Conservation (phyloP, 2,888 invertebrate species). For the Pachydiplax longipennis region DNA sequence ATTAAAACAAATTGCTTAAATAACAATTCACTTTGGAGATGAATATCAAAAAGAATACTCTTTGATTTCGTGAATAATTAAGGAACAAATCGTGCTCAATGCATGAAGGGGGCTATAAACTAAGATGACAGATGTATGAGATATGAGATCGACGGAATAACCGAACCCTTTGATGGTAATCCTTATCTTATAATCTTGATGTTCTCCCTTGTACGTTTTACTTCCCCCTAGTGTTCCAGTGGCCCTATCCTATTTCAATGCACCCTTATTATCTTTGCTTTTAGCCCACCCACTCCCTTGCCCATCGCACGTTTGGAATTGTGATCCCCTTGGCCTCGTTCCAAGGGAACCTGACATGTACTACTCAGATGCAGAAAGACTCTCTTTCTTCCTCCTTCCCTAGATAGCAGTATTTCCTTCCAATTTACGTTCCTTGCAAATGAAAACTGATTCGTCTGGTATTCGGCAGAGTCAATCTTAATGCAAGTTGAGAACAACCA, state of each 20-base stretch:
- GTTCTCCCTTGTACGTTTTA: background rate
- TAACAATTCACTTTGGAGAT: no score
- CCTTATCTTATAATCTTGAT: no score
- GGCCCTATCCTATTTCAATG: no score
- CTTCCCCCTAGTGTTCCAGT: background rate
- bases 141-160: no score
- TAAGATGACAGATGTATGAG: no score
- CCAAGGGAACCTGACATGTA: background rate
- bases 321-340: background rate
- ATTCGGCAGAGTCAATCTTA: background rate
- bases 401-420: background rate
- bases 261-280: background rate
- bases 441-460: background rate
- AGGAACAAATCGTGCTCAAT: no score
- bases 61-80: no score
- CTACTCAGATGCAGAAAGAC: background rate
- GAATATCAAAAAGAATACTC: no score
- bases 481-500: background rate
- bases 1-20: no score
- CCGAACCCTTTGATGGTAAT: no score
- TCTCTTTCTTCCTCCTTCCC: background rate
- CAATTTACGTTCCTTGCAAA: background rate
- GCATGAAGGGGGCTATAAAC: no score
- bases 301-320: background rate
- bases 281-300: background rate